phyloP scores from a whole-genome alignment of 2,113 vertebrate species.

The Colinus virginianus region DNA sequence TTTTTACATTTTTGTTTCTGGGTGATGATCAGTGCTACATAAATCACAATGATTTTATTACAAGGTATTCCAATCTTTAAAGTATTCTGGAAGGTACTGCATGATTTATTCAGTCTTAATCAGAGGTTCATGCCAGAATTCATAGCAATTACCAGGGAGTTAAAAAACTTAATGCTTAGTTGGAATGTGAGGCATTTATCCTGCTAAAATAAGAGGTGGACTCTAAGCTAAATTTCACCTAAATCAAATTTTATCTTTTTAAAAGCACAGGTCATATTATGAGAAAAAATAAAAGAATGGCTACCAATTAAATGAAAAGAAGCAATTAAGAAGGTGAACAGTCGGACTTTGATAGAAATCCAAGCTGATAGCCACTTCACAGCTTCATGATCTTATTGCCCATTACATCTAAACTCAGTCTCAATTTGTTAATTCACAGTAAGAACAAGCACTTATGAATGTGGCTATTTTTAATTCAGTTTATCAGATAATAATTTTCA shows the following conservation, averaged over 20 bases:
- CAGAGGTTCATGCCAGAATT: neutral
- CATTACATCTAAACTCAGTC: neutral
- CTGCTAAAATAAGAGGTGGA: neutral
- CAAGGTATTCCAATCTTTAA: neutral
- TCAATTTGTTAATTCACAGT: conserved; percentile 7
- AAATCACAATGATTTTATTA: neutral
- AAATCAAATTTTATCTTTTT: neutral
- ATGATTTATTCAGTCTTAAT: neutral
- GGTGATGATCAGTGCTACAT: neutral
- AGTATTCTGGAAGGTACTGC: neutral
- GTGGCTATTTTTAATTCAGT: neutral
- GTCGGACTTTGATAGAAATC: neutral
- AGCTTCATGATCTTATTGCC: neutral
- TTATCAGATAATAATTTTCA: neutral
- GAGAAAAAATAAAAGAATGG: neutral
- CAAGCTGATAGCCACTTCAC: neutral
- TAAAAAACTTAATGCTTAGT: neutral
- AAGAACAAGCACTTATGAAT: neutral
- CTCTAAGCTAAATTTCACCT: conserved; percentile 17
- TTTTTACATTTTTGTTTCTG: neutral
- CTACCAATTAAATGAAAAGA: neutral
- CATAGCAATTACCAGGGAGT: neutral
- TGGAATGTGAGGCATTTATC: neutral
- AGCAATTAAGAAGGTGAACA: neutral
- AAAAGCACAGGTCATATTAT: neutral